These are phyloP conservation scores for Puffinus mauretanicus DNA, from an alignment of 2,113 vertebrate genomes.

Conservation along the genomic window DNA sequence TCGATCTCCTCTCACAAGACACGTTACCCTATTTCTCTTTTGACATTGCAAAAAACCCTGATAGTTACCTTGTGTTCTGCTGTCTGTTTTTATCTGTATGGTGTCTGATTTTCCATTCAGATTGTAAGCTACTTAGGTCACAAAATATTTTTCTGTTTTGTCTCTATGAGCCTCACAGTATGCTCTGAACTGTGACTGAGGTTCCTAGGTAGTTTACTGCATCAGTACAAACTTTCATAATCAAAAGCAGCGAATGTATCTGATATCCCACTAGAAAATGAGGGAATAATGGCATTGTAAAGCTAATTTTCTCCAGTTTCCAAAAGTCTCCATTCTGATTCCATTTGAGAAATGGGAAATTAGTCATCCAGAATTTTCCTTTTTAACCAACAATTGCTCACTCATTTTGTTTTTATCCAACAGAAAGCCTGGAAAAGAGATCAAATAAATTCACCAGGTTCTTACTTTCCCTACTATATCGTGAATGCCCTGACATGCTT, in stretches of 20 bases:
- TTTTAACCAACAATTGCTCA: not conserved
- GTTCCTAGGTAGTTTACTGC: not conserved
- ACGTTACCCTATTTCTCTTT: not conserved
- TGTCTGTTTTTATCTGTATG: not conserved
- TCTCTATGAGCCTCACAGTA: not conserved
- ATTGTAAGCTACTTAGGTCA: not conserved
- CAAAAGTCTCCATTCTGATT: not conserved
- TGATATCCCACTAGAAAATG: not conserved
- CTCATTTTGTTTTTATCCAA: not conserved
- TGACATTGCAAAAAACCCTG: not conserved
- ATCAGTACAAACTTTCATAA: not conserved
- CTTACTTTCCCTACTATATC: not conserved
- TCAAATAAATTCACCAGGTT: not conserved
- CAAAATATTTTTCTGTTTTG: not conserved
- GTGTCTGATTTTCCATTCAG: not conserved
- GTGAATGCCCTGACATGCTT: not conserved
- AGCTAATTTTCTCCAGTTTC: not conserved
- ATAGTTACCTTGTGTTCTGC: not conserved
- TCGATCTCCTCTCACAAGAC: not conserved
- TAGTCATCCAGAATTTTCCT: not conserved
- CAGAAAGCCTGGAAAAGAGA: not conserved
- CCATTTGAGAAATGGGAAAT: not conserved
- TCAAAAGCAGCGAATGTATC: not conserved
- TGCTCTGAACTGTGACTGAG: not conserved
- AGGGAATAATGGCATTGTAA: not conserved